Conservation (phyloP, 2,888 invertebrate genomes). For the Drosophila eohydei region DNA sequence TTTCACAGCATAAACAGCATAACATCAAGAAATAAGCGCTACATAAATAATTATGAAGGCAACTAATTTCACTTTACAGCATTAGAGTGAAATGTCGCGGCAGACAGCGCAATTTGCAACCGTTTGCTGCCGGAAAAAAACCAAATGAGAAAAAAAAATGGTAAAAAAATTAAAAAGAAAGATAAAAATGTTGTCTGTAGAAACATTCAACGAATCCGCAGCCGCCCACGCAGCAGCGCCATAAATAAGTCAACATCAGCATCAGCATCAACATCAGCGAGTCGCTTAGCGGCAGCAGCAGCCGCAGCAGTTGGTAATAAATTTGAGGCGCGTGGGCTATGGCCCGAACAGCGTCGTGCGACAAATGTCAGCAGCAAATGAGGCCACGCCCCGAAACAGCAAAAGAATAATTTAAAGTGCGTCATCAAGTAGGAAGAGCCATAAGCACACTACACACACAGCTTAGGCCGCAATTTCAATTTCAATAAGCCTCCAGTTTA, state of each 20-base stretch:
- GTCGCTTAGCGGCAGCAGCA: conserved; percentile 45
- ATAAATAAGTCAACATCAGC: conserved; percentile 59
- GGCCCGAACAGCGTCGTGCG: conserved; percentile 47
- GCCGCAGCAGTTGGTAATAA: conserved; percentile 65
- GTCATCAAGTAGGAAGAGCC: conserved; percentile 38
- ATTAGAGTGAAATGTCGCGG: conserved; percentile 12
- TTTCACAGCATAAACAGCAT: neutral
- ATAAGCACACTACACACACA: neutral
- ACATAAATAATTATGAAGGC: conserved; percentile 48
- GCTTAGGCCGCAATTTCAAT: conserved; percentile 34
- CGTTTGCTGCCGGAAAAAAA: conserved; percentile 76
- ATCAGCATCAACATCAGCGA: conserved; percentile 44
- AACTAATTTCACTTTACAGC: conserved; percentile 66
- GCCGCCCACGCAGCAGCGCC: conserved; percentile 67
- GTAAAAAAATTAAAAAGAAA: conserved; percentile 8
- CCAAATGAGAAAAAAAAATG: conserved; percentile 19
- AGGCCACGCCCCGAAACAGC: conserved; percentile 54
- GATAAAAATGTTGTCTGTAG: conserved; percentile 6
- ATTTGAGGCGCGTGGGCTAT: conserved; percentile 73
- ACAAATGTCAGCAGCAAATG: conserved; percentile 72
- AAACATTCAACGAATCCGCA: conserved; percentile 16
- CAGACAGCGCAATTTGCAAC: conserved; percentile 68
- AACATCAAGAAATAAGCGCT: conserved; percentile 9
- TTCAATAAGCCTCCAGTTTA: conserved; percentile 34
- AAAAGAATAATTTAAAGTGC: conserved; percentile 24